Percentiles rank a stretch among this genome's conserved stretches.
Conservation (phyloP, 2,113 vertebrate species). For the Rhinichthys klamathensis region DNA sequence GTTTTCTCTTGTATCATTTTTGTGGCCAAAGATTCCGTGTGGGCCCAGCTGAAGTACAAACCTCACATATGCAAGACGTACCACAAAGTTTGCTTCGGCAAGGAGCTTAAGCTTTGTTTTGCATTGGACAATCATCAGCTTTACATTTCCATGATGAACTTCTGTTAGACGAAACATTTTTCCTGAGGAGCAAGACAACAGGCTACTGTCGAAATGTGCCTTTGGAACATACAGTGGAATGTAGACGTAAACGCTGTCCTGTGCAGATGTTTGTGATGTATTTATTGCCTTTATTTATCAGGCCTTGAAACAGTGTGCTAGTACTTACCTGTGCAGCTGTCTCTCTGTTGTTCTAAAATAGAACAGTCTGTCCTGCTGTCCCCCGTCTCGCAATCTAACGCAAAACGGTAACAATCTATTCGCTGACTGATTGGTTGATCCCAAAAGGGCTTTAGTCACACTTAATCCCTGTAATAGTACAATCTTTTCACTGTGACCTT, state of each 20-base stretch:
- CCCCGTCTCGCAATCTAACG: neutral
- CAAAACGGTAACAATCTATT: conserved; percentile 4
- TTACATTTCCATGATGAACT: conserved; percentile 41
- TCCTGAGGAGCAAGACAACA: conserved; percentile 60
- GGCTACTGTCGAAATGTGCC: conserved; percentile 80
- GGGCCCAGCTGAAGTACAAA: neutral
- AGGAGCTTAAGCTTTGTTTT: neutral
- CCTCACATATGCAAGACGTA: neutral
- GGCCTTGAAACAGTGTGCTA: conserved; percentile 34
- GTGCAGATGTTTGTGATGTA: conserved; percentile 59
- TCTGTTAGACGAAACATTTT: conserved; percentile 58
- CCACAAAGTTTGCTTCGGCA: neutral
- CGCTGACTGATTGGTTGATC: neutral
- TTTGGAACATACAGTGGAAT: conserved; percentile 75
- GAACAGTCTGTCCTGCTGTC: neutral
- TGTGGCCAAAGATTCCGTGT: neutral
- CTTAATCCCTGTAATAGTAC: neutral
- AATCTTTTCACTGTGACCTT: neutral
- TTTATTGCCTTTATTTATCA: conserved; percentile 79
- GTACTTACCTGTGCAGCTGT: conserved; percentile 38
- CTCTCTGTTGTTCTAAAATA: conserved; percentile 25
- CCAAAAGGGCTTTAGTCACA: neutral
- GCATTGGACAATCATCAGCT: conserved; percentile 1
- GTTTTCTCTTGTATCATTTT: neutral
- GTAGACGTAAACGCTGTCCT: conserved; percentile 73